Base-by-base conservation (phyloP, 2,888 invertebrate genomes). In the Stenichneumon culpator region DNA sequence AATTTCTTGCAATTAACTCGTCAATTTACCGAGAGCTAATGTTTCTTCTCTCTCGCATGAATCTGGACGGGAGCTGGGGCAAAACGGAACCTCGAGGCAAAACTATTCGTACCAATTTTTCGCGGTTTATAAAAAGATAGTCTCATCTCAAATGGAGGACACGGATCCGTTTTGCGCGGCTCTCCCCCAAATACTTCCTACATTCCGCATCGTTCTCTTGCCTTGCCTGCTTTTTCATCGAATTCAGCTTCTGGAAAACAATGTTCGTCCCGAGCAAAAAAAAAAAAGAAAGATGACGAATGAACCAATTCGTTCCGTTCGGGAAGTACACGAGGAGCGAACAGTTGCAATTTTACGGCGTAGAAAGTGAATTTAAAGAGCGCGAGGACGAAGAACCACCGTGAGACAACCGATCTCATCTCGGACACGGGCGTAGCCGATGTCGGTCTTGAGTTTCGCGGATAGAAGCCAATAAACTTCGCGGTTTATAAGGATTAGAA, bases 301-400 rank as follows among this genome's bases (percentile, higher is more conserved):
- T 80, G 75, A 79, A 83, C 82, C 87, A 79, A 90, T 90, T 91
- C 83, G 90, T 90, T 90, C 84, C 89, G 86, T 88, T 47, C 85
- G 86, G 89, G 87, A 89, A 92, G 89, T 86, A 69, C 63, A 39
- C 70, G 72, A 78, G 82, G 50, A 47, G 73, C 54, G 72, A 67
- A 73, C 79, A 79, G 69, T 39, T 50, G 54, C 47, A 87, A 89
- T 89, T 92, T 92, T 92, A 92, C 91, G 91, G 91, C 89, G 90
- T 93, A 93, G 93, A 93, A 93, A 93, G 93, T 92, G 91, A 92
- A 92, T 93, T 92, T 90, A 86, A 90, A 87, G 87, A 85, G 60
- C 83, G 57, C 68, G 67, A 57, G 75, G 72, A 50, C 52, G 73
- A 69, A 69, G 65, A 67, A 72, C 52, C 68, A 68, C 32, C 44